Percentiles rank a stretch among this genome's conserved stretches.
phyloP scores from a whole-genome alignment of 2,797 vertebrate genomes.

The Graptemys geographica region DNA sequence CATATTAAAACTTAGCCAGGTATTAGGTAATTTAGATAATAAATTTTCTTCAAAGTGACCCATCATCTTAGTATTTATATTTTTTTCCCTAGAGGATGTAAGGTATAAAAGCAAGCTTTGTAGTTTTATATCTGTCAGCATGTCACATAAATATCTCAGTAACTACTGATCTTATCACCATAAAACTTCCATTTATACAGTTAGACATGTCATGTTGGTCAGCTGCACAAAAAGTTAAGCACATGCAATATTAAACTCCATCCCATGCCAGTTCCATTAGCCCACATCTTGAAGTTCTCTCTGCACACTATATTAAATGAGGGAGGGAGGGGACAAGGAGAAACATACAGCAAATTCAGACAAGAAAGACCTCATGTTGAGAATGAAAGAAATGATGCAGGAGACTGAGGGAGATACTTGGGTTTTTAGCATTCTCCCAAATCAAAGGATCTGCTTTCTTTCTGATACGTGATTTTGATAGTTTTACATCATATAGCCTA shows the following conservation, averaged over 20 bases:
- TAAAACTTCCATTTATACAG: constrained; percentile 95
- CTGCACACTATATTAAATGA: constrained; percentile 67
- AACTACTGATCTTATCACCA: constrained; percentile 95
- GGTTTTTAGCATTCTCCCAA: constrained; percentile 36
- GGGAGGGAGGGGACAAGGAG: constrained; percentile 7
- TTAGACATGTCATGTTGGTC: constrained; percentile 90
- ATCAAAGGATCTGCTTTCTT: constrained; percentile 59
- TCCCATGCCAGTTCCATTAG: constrained; percentile 83
- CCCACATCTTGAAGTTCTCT: constrained; percentile 78
- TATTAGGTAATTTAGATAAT: constrained; percentile 83
- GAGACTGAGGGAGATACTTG: constrained; percentile 49
- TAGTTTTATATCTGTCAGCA: constrained; percentile 89
- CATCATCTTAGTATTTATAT: constrained; percentile 78
- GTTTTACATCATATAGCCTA: constrained; percentile 61
- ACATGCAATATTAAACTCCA: constrained; percentile 84
- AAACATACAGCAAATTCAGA: neutral
- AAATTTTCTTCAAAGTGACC: constrained; percentile 82
- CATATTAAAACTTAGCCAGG: constrained; percentile 79
- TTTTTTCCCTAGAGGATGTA: constrained; percentile 76
- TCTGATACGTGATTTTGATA: constrained; percentile 63
- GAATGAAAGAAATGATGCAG: constrained; percentile 70
- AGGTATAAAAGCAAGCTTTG: constrained; percentile 84
- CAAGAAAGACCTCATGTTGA: constrained; percentile 17
- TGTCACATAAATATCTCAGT: constrained; percentile 99
- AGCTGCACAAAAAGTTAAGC: constrained; percentile 86